These are phyloP conservation scores for Charaxes varanes DNA, from an alignment of 1,140 invertebrate genomes.

Conservation along the genomic window DNA sequence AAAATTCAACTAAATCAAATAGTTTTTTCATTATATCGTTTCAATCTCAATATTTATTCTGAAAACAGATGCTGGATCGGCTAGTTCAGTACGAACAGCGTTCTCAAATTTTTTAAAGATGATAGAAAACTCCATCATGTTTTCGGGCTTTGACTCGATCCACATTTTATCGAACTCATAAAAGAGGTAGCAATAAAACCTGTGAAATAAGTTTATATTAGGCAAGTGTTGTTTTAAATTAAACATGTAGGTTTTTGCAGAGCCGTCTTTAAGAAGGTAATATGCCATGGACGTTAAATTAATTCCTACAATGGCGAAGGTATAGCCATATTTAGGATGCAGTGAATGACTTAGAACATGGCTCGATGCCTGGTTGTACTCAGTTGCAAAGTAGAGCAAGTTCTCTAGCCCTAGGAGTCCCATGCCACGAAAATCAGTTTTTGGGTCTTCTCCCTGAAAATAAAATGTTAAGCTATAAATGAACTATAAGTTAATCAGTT, in stretches of 20 bases:
- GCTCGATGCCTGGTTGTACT: slow-evolving; percentile 85
- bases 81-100: slow-evolving; percentile 77
- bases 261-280: slow-evolving; percentile 85
- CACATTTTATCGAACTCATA: slow-evolving; percentile 96
- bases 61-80: slow-evolving; percentile 79
- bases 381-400: slow-evolving; percentile 90
- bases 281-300: slow-evolving; percentile 95
- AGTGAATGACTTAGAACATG: slow-evolving; percentile 91
- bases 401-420: slow-evolving; percentile 96
- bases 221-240: slow-evolving; percentile 85
- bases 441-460: slow-evolving; percentile 94
- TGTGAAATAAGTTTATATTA: slow-evolving; percentile 89
- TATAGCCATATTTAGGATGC: slow-evolving; percentile 92
- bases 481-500: no score
- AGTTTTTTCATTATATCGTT: slow-evolving; percentile 71
- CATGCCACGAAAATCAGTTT: slow-evolving; percentile 98
- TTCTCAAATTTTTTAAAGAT: slow-evolving; percentile 90
- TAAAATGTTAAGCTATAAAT: slow-evolving; percentile 5
- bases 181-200: slow-evolving; percentile 95
- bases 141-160: slow-evolving; percentile 90
- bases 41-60: slow-evolving; percentile 84
- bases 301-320: slow-evolving; percentile 93
- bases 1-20: slow-evolving; percentile 3
- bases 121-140: slow-evolving; percentile 95
- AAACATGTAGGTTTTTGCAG: slow-evolving; percentile 94